phyloP scores from a whole-genome alignment of 2,113 vertebrate genomes.

The mouse (Mus musculus) region GRCm39 chr12:20779501-20780000 shows the following conservation, averaged over 20 bases:
- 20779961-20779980: background rate
- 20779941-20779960: background rate
- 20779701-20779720: background rate
- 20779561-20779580: background rate
- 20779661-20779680: background rate
- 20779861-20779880: background rate
- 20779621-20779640: too few species aligned
- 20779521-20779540: too few species aligned
- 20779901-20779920: accelerated
- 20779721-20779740: background rate
- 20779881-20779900: background rate
- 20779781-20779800: too few species aligned
- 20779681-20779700: background rate
- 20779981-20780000: background rate
- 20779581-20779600: background rate
- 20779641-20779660: background rate
- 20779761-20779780: background rate
- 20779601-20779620: background rate
- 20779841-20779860: too few species aligned
- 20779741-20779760: background rate
- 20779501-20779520: background rate
- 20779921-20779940: too few species aligned
- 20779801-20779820: too few species aligned
- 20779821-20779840: too few species aligned
- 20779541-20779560: too few species aligned